Percentiles rank a stretch among this genome's conserved stretches.
phyloP scores from a whole-genome alignment of 2,888 invertebrate species.

The Epicampocera succincta region DNA sequence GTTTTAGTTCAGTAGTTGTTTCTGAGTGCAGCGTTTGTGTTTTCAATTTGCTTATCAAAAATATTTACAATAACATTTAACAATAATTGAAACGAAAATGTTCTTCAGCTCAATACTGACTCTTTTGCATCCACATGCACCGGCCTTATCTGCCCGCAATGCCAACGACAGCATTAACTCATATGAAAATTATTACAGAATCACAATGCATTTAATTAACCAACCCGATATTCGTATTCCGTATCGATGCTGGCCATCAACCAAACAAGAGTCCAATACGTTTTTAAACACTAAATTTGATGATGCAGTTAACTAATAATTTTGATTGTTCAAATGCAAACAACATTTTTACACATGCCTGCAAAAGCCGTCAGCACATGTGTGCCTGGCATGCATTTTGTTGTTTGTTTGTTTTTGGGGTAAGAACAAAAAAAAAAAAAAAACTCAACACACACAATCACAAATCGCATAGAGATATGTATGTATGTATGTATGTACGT shows the following conservation, averaged over 20 bases:
- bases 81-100: no score
- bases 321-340: background rate
- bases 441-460: background rate
- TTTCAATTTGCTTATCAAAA: no score
- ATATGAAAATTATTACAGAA: background rate
- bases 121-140: no score
- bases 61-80: no score
- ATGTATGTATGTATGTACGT: background rate
- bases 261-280: background rate
- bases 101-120: no score
- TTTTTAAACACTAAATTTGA: conserved; percentile 10
- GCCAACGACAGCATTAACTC: background rate
- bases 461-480: no score
- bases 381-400: background rate
- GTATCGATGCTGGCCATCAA: background rate
- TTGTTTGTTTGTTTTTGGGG: background rate
- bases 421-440: background rate
- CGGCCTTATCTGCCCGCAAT: no score
- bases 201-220: background rate
- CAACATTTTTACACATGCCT: background rate
- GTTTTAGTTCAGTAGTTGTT: no score
- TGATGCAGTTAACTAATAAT: conserved; percentile 27
- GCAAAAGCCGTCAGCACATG: no score
- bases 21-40: no score
- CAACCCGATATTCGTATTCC: background rate